Conservation (phyloP, 2,113 vertebrate genomes). For the Cromileptes altivelis region DNA sequence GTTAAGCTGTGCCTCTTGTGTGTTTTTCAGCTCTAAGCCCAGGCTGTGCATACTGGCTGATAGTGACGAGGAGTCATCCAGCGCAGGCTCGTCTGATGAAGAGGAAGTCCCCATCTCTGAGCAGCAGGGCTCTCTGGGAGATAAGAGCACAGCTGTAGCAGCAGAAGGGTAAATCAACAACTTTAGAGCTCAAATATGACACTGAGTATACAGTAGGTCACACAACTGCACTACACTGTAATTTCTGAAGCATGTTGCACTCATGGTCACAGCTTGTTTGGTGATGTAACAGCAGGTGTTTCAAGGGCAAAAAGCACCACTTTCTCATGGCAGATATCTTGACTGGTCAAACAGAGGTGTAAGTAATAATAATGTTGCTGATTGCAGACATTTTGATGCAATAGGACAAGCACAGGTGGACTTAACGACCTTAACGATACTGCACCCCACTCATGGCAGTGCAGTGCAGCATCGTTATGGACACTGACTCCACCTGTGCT, state of each 20-base stretch:
- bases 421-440: neutral
- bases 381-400: neutral
- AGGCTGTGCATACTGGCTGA: slow-evolving; percentile 85
- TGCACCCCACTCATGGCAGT: neutral
- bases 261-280: neutral
- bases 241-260: neutral
- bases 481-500: too few species aligned
- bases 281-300: neutral
- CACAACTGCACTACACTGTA: neutral
- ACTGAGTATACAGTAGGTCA: neutral
- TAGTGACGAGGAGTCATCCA: slow-evolving; percentile 90
- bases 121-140: slow-evolving; percentile 70
- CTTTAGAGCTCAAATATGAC: neutral
- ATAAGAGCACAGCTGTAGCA: slow-evolving; percentile 58
- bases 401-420: neutral
- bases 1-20: neutral
- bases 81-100: slow-evolving; percentile 88
- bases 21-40: slow-evolving; percentile 72
- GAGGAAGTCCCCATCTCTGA: slow-evolving; percentile 82
- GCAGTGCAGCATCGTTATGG: neutral
- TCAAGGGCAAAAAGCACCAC: neutral
- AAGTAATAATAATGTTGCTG: too few species aligned
- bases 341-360: neutral
- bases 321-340: neutral
- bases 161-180: slow-evolving; percentile 81